A percentile compares a stretch with the other conserved stretches of the same genome.
phyloP scores from a whole-genome alignment of 2,888 invertebrate genomes.

The Mesorhabditis spiculigera region DNA sequence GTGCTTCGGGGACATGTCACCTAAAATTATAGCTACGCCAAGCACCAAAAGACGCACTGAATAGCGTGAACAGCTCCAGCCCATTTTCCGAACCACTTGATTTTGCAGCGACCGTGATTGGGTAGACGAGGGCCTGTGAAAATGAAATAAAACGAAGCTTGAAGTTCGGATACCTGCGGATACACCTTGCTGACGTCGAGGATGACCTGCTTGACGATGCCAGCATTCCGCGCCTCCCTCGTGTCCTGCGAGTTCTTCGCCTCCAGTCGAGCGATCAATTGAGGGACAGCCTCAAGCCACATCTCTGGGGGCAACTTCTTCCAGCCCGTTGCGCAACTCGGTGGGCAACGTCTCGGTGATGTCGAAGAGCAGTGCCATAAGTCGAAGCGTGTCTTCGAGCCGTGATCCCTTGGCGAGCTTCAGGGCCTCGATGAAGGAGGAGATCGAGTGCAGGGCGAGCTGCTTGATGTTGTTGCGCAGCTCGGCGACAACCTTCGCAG shows the following conservation, averaged over 20 bases:
- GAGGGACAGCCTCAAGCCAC: slow-evolving; percentile 76
- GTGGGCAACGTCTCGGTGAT: neutral
- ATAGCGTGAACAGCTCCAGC: slow-evolving; percentile 71
- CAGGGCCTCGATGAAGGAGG: slow-evolving; percentile 46
- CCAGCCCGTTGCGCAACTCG: neutral
- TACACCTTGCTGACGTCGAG: slow-evolving; percentile 96
- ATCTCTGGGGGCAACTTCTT: neutral
- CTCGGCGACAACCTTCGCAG: neutral
- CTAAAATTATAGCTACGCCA: slow-evolving; percentile 62
- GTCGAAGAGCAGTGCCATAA: slow-evolving; percentile 87
- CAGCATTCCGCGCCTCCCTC: slow-evolving; percentile 66
- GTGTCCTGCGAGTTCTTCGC: slow-evolving; percentile 71
- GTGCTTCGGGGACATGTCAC: slow-evolving; percentile 91
- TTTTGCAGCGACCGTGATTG: slow-evolving; percentile 91
- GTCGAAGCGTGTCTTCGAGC: slow-evolving; percentile 85
- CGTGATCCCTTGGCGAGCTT: slow-evolving; percentile 63
- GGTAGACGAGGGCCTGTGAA: slow-evolving; percentile 78
- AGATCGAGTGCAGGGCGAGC: slow-evolving; percentile 26
- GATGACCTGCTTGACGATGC: slow-evolving; percentile 84
- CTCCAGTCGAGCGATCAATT: slow-evolving; percentile 94
- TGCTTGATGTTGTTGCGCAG: slow-evolving; percentile 8
- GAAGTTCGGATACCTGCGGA: slow-evolving; percentile 70
- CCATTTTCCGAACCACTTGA: slow-evolving; percentile 81
- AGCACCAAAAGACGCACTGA: no score
- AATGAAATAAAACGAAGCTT: neutral